A percentile compares a stretch with the other conserved stretches of the same genome.
Conservation (phyloP, 2,888 invertebrate genomes). For the Slavum lentiscoides region DNA sequence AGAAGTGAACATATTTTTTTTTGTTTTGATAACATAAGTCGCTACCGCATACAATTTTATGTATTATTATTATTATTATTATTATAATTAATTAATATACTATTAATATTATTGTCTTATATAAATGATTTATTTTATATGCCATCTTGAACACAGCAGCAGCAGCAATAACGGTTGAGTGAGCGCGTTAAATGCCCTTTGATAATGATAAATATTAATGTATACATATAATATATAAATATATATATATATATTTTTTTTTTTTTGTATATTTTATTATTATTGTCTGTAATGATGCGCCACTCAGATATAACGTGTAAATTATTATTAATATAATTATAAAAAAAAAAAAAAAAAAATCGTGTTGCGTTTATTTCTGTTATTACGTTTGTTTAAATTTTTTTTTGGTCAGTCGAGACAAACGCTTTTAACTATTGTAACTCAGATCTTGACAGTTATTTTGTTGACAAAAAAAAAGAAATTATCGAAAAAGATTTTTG, state of each 20-base stretch:
- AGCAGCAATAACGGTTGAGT: conserved; percentile 36
- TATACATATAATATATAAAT: neutral
- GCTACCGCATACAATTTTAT: conserved; percentile 1
- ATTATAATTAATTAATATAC: neutral
- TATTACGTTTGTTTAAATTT: no score
- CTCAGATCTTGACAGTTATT: no score
- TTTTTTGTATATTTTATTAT: conserved; percentile 46
- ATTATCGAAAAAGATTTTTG: no score
- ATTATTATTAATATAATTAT: conserved; percentile 33
- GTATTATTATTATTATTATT: neutral
- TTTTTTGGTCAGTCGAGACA: no score
- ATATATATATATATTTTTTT: conserved; percentile 31
- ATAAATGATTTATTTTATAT: conserved; percentile 40
- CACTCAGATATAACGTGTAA: conserved; percentile 30
- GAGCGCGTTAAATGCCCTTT: neutral
- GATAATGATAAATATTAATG: conserved; percentile 1
- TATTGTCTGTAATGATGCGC: neutral
- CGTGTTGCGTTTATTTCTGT: no score
- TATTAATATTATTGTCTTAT: conserved; percentile 15
- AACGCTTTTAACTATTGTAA: no score
- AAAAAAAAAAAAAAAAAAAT: no score
- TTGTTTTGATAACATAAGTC: neutral
- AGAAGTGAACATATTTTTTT: conserved; percentile 18
- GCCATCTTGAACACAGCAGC: conserved; percentile 22
- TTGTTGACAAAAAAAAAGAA: no score